These are phyloP conservation scores for Picathartes gymnocephalus DNA, from an alignment of 2,113 vertebrate genomes.

Conservation along the genomic window DNA sequence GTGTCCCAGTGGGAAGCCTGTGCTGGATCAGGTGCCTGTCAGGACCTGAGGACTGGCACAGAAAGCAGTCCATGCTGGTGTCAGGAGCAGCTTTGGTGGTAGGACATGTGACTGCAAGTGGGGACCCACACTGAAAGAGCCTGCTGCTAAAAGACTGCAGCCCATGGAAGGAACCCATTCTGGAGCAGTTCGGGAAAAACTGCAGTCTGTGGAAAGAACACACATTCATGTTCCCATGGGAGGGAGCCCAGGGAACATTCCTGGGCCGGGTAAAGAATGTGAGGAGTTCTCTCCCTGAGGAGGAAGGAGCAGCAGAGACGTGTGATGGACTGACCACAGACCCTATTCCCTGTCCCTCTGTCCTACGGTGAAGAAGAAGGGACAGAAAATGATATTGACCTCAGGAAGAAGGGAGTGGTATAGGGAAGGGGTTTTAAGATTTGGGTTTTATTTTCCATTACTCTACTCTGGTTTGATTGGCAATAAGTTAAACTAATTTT, in stretches of 20 bases:
- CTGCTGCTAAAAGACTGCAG: neutral
- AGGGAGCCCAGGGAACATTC: neutral
- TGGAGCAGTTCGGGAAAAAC: neutral
- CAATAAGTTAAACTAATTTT: neutral
- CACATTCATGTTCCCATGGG: rapidly evolving
- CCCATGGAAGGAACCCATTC: too few species aligned
- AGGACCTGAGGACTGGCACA: neutral
- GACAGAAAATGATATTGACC: neutral
- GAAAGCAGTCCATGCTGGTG: neutral
- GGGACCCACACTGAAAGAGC: neutral
- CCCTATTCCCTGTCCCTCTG: neutral
- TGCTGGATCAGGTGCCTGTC: neutral
- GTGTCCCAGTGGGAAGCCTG: neutral
- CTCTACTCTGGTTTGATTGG: neutral
- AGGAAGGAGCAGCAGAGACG: rapidly evolving
- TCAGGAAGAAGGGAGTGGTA: neutral
- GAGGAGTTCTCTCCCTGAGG: neutral
- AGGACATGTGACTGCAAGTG: neutral
- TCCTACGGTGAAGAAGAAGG: neutral
- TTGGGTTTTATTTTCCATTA: neutral
- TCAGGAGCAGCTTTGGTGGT: neutral
- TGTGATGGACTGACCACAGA: neutral
- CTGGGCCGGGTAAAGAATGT: neutral
- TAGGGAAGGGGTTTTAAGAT: neutral
- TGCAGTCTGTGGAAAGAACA: neutral